phyloP scores from a whole-genome alignment of 2,113 vertebrate species.

The Psephotus haematonotus region DNA sequence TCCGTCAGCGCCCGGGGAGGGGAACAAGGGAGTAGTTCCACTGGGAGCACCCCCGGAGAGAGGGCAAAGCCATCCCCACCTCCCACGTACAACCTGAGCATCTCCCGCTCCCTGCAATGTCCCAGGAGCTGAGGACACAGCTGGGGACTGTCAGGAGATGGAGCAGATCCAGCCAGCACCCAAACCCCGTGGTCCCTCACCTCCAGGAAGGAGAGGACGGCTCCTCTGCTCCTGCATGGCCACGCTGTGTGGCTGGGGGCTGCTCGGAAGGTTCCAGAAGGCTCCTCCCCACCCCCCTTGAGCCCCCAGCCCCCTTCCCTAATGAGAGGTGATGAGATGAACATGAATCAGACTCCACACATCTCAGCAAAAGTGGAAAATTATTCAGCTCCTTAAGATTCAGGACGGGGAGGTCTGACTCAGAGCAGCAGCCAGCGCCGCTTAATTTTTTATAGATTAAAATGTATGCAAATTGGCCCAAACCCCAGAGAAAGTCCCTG shows the following conservation, averaged over 20 bases:
- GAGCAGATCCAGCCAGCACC: not conserved
- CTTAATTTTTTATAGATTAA: constrained; percentile 85
- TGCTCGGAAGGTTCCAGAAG: constrained; percentile 23
- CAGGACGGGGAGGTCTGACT: constrained; percentile 77
- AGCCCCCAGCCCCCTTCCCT: constrained; percentile 41
- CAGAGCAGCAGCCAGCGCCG: constrained; percentile 72
- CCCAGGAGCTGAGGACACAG: not conserved
- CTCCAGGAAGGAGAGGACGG: not conserved
- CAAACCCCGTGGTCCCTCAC: fast-evolving
- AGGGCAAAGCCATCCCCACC: not conserved
- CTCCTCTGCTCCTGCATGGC: not conserved
- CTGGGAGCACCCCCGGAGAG: not conserved
- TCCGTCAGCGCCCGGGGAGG: not conserved
- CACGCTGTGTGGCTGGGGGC: not conserved
- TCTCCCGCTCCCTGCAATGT: not conserved
- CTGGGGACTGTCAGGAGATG: not conserved
- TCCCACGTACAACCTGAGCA: fast-evolving
- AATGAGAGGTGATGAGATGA: constrained; percentile 63
- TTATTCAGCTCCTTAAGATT: constrained; percentile 81
- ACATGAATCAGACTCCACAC: constrained; percentile 59
- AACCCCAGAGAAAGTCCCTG: constrained; percentile 79
- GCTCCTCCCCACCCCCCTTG: not conserved
- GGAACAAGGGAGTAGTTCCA: not conserved
- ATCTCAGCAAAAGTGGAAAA: constrained; percentile 74
- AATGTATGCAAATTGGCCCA: constrained; percentile 82